These are phyloP conservation scores for Ovis aries DNA, from an alignment of 2,113 vertebrate genomes.

Conservation along the genomic window ARS-UI_Ramb_v3.0 NC_056068.1:32046001-32046500, in stretches of 20 bases:
- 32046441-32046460: not conserved
- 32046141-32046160: not conserved
- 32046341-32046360: not conserved
- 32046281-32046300: not conserved
- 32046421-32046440: not conserved
- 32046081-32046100: not conserved
- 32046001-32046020: not conserved
- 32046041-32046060: not conserved
- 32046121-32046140: not conserved
- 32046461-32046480: not conserved
- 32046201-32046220: not conserved
- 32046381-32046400: not conserved
- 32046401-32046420: not conserved
- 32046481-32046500: not conserved
- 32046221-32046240: not conserved
- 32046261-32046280: not conserved
- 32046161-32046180: not conserved
- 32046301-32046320: not conserved
- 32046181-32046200: not conserved
- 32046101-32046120: not conserved
- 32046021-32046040: slow-evolving; percentile 28
- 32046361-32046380: not conserved
- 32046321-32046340: not conserved
- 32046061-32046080: not conserved
- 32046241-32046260: not conserved